Base-by-base conservation (phyloP, 2,888 invertebrate species). In the Perithous albicinctus region DNA sequence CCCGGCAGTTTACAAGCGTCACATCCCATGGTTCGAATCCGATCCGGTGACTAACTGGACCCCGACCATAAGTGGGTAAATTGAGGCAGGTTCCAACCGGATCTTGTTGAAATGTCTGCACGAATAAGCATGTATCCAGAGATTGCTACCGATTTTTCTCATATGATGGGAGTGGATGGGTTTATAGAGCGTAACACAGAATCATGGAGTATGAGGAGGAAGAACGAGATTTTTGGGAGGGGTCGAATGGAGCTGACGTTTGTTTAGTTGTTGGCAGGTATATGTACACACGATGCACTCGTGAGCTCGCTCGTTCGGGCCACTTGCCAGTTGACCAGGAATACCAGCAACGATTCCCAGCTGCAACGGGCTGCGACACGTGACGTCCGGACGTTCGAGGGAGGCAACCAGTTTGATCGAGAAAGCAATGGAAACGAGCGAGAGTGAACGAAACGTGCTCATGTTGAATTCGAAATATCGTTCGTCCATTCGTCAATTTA, bases 391-490 rank as follows among this genome's bases (percentile, higher is more conserved):
- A n/a, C 56, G 43, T 51, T 5, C 38, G 46, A 15, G 59, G 43
- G 38, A 63, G 64, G 32, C 32, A 51, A 67, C 43, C 4, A 32
- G 51, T 41, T 41, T 51, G 56, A 35, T 70, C 29, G 67, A 48
- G 56, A 78, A 41, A 77, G 23, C 66, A 59, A 67, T 15, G 43
- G 59, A 80, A 56, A n/a, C 46, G 64, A 76, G 59, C 20, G 56
- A 70, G 64, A n/a, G n/a, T 46, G 69, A 74, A 61, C 64, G 63
- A 75, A 79, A n/a, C 56, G 48, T 69, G 78, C 32, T 56, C 64
- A 61, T 67, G 73, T 46, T 78, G 81, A 82, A 82, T 82, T 82
- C 81, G 64, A 82, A 82, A 82, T 78, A 82, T 82, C 75, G 78
- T 72, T 75, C 66, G 82, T 63, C 70, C 82, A 82, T 82, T 78